These are phyloP conservation scores for Pipistrellus pygmaeus DNA, from an alignment of 2,797 vertebrate species.

Conservation along the genomic window DNA sequence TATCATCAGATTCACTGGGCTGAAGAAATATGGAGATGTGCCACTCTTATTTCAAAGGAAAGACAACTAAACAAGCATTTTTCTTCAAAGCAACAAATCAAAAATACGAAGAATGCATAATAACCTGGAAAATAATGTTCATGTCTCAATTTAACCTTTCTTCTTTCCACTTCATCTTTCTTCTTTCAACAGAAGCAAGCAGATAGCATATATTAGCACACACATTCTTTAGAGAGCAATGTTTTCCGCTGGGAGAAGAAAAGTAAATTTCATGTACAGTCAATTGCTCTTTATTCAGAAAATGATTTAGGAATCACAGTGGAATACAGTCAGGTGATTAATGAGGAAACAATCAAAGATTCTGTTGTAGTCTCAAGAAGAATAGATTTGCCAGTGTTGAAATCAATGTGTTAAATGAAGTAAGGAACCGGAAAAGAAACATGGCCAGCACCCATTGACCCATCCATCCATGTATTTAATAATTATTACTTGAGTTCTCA, in stretches of 20 bases:
- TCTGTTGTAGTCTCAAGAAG: neutral
- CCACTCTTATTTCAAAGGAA: slow-evolving; percentile 4
- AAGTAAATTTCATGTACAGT: neutral
- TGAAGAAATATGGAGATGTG: neutral
- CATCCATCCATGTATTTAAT: neutral
- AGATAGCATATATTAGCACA: neutral
- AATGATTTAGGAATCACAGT: neutral
- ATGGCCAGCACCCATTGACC: neutral
- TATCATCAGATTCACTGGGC: neutral
- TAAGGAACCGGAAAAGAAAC: neutral
- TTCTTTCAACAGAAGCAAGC: neutral
- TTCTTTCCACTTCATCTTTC: neutral
- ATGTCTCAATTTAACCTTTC: slow-evolving; percentile 18
- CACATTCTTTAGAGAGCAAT: neutral
- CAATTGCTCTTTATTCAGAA: neutral
- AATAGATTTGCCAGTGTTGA: neutral
- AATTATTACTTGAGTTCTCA: neutral
- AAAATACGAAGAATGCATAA: slow-evolving; percentile 14
- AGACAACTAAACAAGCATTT: neutral
- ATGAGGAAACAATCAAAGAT: neutral
- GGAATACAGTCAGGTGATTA: neutral
- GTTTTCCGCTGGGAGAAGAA: neutral
- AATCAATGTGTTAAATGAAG: neutral
- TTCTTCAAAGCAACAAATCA: slow-evolving; percentile 18
- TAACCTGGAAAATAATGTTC: neutral